A percentile compares a stretch with the other conserved stretches of the same genome.
Evolutionary conservation across 1,140 invertebrate genomes (phyloP).

Genomic region (Matsumurasca onukii): DNA sequence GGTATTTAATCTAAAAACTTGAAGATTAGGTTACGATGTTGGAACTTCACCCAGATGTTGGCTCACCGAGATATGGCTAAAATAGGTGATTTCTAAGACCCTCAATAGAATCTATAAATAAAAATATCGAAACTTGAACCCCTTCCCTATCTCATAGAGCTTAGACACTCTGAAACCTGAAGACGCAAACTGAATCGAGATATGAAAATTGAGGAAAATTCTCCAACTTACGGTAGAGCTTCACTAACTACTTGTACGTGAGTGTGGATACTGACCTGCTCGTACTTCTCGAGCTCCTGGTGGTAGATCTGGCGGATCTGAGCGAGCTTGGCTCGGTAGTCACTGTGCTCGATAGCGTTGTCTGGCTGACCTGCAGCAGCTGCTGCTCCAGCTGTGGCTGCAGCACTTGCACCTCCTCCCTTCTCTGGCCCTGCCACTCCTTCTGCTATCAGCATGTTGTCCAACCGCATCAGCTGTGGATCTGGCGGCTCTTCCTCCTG

Average conservation of each 20-base stretch:
- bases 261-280: slow-evolving; percentile 75
- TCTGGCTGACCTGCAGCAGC: slow-evolving; percentile 80
- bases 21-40: no score
- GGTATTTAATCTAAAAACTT: no score
- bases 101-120: no score
- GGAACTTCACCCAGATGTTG: no score
- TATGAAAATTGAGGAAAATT: neutral
- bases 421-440: slow-evolving; percentile 98
- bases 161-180: no score
- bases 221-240: no score
- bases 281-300: slow-evolving; percentile 98
- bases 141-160: no score
- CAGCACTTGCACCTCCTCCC: slow-evolving; percentile 88
- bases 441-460: slow-evolving; percentile 99
- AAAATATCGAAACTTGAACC: no score
- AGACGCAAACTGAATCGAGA: no score
- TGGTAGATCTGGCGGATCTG: slow-evolving; percentile 99
- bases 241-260: no score
- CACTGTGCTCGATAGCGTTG: slow-evolving; percentile 98
- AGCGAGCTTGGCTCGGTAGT: slow-evolving; percentile 98
- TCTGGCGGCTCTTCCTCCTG: slow-evolving; percentile 99
- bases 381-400: slow-evolving; percentile 87
- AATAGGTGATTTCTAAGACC: no score
- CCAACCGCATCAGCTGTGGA: slow-evolving; percentile 96
- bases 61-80: no score